phyloP scores from a whole-genome alignment of 2,113 vertebrate species.

The Stomatorhinus ivindoensis region DNA sequence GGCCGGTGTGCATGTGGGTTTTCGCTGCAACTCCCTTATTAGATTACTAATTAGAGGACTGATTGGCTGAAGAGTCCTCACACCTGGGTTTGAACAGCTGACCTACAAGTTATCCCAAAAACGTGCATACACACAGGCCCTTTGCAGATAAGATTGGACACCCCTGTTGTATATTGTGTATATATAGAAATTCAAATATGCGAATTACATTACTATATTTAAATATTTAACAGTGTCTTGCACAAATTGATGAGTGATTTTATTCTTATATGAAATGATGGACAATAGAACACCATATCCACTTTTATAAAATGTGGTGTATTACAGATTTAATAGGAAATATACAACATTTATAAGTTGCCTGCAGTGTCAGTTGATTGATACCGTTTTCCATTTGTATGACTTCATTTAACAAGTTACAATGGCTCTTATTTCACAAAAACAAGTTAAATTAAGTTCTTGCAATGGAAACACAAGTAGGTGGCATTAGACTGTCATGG shows the following conservation, averaged over 20 bases:
- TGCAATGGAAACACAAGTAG: not conserved
- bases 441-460: not conserved
- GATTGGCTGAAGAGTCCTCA: too few species aligned
- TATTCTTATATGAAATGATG: not conserved
- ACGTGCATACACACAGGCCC: too few species aligned
- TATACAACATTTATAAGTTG: not conserved
- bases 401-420: not conserved
- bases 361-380: not conserved
- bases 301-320: not conserved
- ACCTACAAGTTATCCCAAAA: too few species aligned
- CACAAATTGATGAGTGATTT: not conserved
- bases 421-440: not conserved
- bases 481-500: not conserved
- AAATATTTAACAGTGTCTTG: not conserved
- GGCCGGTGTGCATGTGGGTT: too few species aligned
- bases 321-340: not conserved
- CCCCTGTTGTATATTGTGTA: too few species aligned
- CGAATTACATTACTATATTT: not conserved
- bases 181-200: not conserved
- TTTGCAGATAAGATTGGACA: too few species aligned
- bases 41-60: too few species aligned
- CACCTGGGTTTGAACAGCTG: too few species aligned
- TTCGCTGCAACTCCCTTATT: too few species aligned
- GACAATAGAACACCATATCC: not conserved
- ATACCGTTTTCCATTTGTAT: not conserved